Base-by-base conservation (phyloP, 1,140 invertebrate species). In the Zophobas atratus region DNA sequence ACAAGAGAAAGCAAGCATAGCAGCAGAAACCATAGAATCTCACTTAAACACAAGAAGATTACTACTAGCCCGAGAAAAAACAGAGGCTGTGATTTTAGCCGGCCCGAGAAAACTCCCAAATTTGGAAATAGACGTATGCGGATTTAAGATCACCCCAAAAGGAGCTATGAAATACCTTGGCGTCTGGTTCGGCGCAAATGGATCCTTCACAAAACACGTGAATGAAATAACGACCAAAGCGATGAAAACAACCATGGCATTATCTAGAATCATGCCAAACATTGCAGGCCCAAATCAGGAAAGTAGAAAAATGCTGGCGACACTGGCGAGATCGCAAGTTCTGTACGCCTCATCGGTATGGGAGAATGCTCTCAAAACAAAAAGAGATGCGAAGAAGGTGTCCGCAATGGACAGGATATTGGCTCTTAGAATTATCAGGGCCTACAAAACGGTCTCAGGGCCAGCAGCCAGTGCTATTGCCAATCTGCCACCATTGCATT, bases 261-360 rank as follows among this genome's bases (percentile, higher is more conserved):
- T 85, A 1, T 55, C 74, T 34, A 75, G 80, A 55, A 34, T 83
- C 3, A 83, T 84, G 78, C 78, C 81, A 1, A 85, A 82, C 43
- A 73, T 83, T 5, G 73, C 57, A 6, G 85, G 83, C 32, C 81
- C 83, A 38, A 75, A 32, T 35, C 39, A 70, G 0, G 67, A 60
- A 33, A 81, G 78, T 33, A 73, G 82, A 51, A 71, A 77, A 36
- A 46, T 82, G 5, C 63, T 85, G n/a, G 78, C 77, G 60, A 53
- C 74, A 8, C 79, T 82, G 0, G 75, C 72, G 1, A 41, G 80
- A 6, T 82, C 83, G 5, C 55, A 80, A 4, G 34, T 84, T 57
- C 75, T 83, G 1, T 83, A 84, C 38, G 82, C 75, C 3, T 75
- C 79, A 39, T 77, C 81, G 35, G 49, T 82, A 33, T 84, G 78